Evolutionary conservation across 2,113 vertebrate genomes (phyloP).

Genomic region (Misgurnus anguillicaudatus): DNA sequence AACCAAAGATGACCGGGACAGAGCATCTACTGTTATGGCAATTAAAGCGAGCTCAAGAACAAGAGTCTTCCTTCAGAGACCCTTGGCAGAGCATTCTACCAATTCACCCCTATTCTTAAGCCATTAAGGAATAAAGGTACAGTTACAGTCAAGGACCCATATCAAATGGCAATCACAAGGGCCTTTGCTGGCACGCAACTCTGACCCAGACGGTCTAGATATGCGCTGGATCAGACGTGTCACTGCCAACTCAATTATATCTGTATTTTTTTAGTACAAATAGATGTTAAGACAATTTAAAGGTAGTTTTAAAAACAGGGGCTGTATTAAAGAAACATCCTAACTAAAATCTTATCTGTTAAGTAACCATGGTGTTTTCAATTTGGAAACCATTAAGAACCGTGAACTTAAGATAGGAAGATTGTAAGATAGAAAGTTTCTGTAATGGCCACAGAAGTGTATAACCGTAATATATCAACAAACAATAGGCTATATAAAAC

Average conservation of each 20-base stretch:
- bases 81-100: constrained; percentile 51
- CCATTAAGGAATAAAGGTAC: constrained; percentile 34
- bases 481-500: not conserved
- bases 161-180: constrained; percentile 5
- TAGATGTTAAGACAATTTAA: not conserved
- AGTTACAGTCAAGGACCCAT: constrained; percentile 30
- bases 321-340: too few species aligned
- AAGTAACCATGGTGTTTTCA: too few species aligned
- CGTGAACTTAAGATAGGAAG: too few species aligned
- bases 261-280: not conserved
- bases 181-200: not conserved
- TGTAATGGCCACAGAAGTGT: too few species aligned
- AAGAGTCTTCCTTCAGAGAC: constrained; percentile 51
- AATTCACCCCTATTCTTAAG: constrained; percentile 44
- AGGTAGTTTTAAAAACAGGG: not conserved
- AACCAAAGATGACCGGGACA: constrained; percentile 28
- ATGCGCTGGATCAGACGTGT: not conserved
- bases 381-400: too few species aligned
- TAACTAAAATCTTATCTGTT: too few species aligned
- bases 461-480: too few species aligned
- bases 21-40: constrained; percentile 48
- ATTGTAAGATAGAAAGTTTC: too few species aligned
- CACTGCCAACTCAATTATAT: constrained; percentile 13
- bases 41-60: constrained; percentile 52
- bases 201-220: constrained; percentile 3